Evolutionary conservation across 2,797 vertebrate genomes (phyloP), one percentile per base, ranked within the genome.

Genomic region (Falco biarmicus): DNA sequence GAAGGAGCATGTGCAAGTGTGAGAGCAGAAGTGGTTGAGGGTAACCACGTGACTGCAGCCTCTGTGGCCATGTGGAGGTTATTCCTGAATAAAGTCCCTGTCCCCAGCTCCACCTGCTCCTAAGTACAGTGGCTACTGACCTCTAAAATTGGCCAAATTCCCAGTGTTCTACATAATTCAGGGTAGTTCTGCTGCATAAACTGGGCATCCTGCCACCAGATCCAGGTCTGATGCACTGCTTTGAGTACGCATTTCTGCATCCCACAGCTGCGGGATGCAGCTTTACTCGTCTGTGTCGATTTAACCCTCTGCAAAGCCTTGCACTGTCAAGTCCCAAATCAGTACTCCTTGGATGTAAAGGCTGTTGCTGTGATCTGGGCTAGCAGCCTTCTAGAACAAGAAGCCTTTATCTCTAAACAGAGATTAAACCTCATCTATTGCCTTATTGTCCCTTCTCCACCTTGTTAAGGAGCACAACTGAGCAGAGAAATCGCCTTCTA

Each of bases 111-210:
- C 4, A 53, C 71, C 45, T 0, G 11, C 39, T 91, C 66, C 87
- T 37, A 37, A 79, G 76, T 59, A 84, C 39, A 70, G 53, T 84
- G 85, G 60, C 91, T 69, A 6, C 74, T 76, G 90, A 94, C 87
- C 86, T 97, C 88, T 76, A 95, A 94, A 96, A 86, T 0, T 95
- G 93, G 93, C 95, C 73, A 76, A 86, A 81, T 83, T 96, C 95
- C 94, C 83, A 70, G 89, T 24, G 63, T 82, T 96, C 84, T 82
- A 43, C 87, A 93, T 96, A 85, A 95, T 95, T 97, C 84, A 96
- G 78, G 63, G 48, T 79, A 90, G 84, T 48, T 95, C 70, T 92
- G 95, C 94, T 91, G 95, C 94, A 95, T 97, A 85, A 81, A 77
- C 89, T 34, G 81, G 96, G 95, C 94, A 4, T 43, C 66, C 83